These are phyloP conservation scores for Plagodis dolabraria DNA, from an alignment of 2,888 invertebrate genomes.

Conservation along the genomic window DNA sequence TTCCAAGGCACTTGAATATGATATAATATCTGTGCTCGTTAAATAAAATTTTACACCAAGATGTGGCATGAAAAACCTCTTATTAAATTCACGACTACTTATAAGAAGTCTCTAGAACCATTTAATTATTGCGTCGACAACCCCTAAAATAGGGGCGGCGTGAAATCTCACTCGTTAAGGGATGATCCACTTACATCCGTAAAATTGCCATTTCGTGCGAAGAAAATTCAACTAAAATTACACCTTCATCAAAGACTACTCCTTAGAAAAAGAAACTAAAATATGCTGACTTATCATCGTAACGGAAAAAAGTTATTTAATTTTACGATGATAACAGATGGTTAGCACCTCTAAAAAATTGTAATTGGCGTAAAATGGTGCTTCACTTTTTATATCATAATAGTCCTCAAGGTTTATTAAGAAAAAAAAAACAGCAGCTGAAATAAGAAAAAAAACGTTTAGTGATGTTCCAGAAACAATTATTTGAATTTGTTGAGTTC, in stretches of 20 bases:
- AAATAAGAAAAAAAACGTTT: no score
- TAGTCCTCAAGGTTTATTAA: no score
- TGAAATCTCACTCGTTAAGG: conserved; percentile 50
- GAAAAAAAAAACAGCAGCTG: no score
- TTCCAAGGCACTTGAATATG: no score
- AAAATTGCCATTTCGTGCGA: conserved; percentile 51
- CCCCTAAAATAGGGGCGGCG: conserved; percentile 45
- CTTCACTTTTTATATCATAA: background rate
- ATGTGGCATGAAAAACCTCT: background rate
- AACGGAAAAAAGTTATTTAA: conserved; percentile 35
- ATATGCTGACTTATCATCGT: conserved; percentile 41
- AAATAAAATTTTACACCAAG: no score
- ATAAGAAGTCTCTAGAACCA: conserved; percentile 33
- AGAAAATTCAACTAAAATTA: conserved; percentile 40
- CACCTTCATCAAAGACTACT: conserved; percentile 4
- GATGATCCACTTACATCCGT: conserved; percentile 47
- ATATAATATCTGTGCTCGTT: no score
- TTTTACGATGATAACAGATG: conserved; percentile 36
- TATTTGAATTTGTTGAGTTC: no score
- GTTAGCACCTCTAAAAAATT: conserved; percentile 24
- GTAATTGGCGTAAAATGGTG: conserved; percentile 38
- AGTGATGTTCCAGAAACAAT: no score
- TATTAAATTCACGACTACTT: background rate
- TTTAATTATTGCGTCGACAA: conserved; percentile 50
- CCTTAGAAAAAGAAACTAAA: conserved; percentile 15